Percentiles rank a stretch among this genome's conserved stretches.
Conservation (phyloP, 2,113 vertebrate genomes). For the Rhabdornis inornatus region DNA sequence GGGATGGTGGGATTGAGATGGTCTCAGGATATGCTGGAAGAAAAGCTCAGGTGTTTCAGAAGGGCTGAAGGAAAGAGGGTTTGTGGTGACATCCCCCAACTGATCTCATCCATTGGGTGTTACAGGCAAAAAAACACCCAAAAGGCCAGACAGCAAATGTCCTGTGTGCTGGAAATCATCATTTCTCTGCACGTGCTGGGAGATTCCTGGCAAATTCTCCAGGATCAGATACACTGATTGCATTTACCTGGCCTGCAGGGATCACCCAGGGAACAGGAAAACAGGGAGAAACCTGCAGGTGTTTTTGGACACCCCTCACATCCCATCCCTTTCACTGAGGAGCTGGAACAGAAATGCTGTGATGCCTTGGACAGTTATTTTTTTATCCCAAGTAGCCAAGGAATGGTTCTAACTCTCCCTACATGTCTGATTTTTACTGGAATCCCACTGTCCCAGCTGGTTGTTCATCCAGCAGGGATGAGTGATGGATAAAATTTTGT, state of each 20-base stretch:
- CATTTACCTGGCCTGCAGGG: background rate
- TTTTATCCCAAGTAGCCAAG: background rate
- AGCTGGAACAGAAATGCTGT: background rate
- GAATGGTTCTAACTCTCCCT: background rate
- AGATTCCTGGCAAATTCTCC: background rate
- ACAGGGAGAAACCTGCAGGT: background rate
- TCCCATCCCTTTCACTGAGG: background rate
- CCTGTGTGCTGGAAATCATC: background rate
- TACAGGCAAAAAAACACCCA: background rate
- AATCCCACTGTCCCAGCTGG: background rate
- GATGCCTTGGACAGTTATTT: background rate
- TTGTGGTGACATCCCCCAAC: background rate
- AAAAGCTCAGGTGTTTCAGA: background rate
- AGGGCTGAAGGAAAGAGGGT: background rate
- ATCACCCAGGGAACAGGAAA: background rate
- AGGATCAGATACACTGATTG: background rate
- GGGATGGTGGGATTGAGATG: fast-evolving
- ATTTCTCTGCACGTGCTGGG: fast-evolving
- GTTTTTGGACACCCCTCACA: background rate
- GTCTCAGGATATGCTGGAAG: background rate
- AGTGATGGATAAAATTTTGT: background rate
- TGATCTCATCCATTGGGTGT: background rate
- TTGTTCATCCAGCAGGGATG: background rate
- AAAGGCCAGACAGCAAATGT: background rate
- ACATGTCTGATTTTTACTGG: background rate